Evolutionary conservation across 1,140 invertebrate species (phyloP).

Genomic region (Mactra quadrangularis): DNA sequence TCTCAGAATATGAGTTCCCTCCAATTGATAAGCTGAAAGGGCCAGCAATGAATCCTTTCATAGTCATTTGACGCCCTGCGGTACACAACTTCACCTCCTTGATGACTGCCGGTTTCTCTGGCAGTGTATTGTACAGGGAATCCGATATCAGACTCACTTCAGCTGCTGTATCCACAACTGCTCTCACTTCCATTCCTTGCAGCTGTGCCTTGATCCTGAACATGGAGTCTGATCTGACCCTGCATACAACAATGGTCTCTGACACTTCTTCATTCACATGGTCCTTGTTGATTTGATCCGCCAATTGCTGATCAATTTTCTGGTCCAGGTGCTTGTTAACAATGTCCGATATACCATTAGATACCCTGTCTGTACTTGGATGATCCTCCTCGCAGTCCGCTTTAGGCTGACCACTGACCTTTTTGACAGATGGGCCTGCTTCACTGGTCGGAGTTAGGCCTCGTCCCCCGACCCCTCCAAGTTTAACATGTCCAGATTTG

Average conservation of each 20-base stretch:
- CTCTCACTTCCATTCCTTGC: not conserved
- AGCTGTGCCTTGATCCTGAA: not conserved
- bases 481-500: constrained; percentile 10
- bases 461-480: constrained; percentile 20
- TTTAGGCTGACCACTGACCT: not conserved
- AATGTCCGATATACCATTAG: too few species aligned
- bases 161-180: constrained; percentile 15
- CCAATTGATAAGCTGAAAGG: not conserved
- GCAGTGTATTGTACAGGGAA: not conserved
- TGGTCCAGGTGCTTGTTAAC: too few species aligned
- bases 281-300: too few species aligned
- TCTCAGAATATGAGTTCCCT: not conserved
- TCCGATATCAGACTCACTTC: not conserved
- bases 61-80: not conserved
- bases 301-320: too few species aligned
- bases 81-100: not conserved
- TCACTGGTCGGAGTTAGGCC: not conserved
- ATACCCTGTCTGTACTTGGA: too few species aligned
- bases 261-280: too few species aligned
- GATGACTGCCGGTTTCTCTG: not conserved
- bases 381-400: too few species aligned
- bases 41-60: constrained; percentile 28
- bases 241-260: not conserved
- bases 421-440: not conserved
- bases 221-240: not conserved